Percentiles rank a stretch among this genome's conserved stretches.
These are phyloP conservation scores for Montifringilla adamsi DNA, from an alignment of 2,113 vertebrate species.

Conservation along the genomic window DNA sequence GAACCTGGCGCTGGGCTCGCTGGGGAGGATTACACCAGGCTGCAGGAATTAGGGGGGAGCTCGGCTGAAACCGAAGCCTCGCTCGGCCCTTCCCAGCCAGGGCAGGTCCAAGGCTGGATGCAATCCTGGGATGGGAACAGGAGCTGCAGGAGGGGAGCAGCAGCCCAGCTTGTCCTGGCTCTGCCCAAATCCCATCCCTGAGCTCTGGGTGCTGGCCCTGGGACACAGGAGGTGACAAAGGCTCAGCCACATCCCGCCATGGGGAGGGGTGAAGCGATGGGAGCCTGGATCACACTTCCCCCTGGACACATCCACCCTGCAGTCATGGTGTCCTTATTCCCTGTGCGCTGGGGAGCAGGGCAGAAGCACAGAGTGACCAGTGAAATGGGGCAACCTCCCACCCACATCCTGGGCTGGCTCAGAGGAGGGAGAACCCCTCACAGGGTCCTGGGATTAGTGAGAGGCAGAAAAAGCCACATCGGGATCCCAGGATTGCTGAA, in stretches of 20 bases:
- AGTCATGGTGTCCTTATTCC: rapidly evolving
- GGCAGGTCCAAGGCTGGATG: neutral
- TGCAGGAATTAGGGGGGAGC: constrained; percentile 51
- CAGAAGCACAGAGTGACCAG: neutral
- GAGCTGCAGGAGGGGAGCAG: neutral
- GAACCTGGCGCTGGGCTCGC: constrained; percentile 39
- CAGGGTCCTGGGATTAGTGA: rapidly evolving
- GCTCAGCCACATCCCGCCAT: rapidly evolving
- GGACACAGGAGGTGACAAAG: neutral
- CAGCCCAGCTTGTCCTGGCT: neutral
- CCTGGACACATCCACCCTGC: neutral
- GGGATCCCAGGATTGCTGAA: neutral
- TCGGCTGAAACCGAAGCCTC: constrained; percentile 4
- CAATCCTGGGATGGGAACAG: neutral
- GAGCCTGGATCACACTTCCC: rapidly evolving
- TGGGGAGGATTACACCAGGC: constrained; percentile 55
- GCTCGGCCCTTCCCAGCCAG: neutral
- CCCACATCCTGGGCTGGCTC: neutral
- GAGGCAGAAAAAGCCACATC: neutral
- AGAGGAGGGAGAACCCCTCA: rapidly evolving
- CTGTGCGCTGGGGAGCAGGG: neutral
- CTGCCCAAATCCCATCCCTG: neutral
- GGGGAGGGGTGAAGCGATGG: rapidly evolving
- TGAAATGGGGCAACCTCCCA: rapidly evolving
- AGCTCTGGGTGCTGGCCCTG: rapidly evolving